Evolutionary conservation across 2,888 invertebrate genomes (phyloP), one percentile per base, ranked within the genome.

Genomic region (Megamerina dolium): DNA sequence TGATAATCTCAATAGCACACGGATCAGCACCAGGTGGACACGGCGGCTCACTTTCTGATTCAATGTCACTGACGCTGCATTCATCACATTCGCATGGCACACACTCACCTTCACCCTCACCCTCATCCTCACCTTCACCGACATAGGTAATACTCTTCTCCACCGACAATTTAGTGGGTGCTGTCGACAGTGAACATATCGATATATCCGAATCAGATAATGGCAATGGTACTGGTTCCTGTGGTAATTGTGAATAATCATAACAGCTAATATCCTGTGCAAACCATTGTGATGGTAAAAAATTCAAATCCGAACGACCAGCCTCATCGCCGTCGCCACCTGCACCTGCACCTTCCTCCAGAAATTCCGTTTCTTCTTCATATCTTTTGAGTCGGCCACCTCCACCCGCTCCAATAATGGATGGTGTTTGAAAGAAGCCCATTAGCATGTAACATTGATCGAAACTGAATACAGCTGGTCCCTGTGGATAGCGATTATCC

Each of bases 371-470:
- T 5, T 49, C 53, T 5, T 39, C 55, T 31, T 37, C 31, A 4
- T 20, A 14, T 29, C 31, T 27, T n/a, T n/a, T n/a, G n/a, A n/a
- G 23, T 23, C 6, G 23, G 6, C 10, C 10, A 23, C 20, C 40
- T 32, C 12, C 3, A 30, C n/a, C 39, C 33, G 34, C 8, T 27
- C 38, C 23, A 9, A 43, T 39, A 23, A 17, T 16, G 3, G 40
- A 35, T 53, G 77, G 78, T 37, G 57, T 55, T 43, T 77, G 75
- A 72, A 78, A 86, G 56, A 74, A 82, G 1, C 88, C 88, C 54
- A 83, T 82, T 52, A 84, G 81, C 77, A 88, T 83, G 53, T 81
- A 82, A 49, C 81, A 79, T n/a, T 80, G 79, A 50, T 86, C 81
- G 55, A 87, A 88, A 3, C 81, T 80, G 56, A 84, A 88, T 43